Conservation (phyloP, 1,140 invertebrate genomes). For the Dendrolimus kikuchii region DNA sequence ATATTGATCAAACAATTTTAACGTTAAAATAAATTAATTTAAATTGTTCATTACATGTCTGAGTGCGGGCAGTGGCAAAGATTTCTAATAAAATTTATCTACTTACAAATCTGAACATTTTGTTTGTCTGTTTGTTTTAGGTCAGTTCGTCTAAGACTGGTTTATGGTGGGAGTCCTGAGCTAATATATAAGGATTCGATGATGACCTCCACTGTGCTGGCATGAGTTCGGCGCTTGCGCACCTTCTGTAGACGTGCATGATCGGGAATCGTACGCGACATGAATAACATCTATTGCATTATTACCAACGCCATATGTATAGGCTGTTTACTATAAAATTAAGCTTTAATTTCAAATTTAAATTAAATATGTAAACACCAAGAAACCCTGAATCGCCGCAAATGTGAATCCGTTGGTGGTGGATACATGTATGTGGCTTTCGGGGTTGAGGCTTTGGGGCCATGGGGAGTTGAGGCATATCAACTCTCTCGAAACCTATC, state of each 20-base stretch:
- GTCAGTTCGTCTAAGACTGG: constrained; percentile 42
- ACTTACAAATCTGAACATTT: constrained; percentile 65
- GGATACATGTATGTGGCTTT: no score
- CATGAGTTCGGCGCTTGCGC: constrained; percentile 40
- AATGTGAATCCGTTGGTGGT: no score
- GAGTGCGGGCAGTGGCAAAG: no score
- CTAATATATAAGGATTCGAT: constrained; percentile 51
- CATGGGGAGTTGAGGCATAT: no score
- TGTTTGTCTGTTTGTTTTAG: constrained; percentile 30
- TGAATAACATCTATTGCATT: constrained; percentile 43
- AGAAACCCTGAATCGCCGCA: no score
- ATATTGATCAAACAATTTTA: not conserved
- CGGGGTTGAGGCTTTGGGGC: no score
- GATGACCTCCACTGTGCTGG: constrained; percentile 46
- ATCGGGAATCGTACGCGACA: constrained; percentile 40
- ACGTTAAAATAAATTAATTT: constrained; percentile 2
- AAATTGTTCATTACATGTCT: not conserved
- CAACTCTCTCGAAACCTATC: no score
- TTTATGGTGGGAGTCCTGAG: constrained; percentile 19
- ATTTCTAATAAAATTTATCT: constrained; percentile 4
- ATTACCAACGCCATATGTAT: constrained; percentile 19
- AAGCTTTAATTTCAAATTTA: no score
- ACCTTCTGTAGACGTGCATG: constrained; percentile 38
- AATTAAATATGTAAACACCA: no score
- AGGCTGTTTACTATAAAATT: constrained; percentile 23